phyloP scores from a whole-genome alignment of 2,888 invertebrate species.

The Drosophila paucipuncta region DNA sequence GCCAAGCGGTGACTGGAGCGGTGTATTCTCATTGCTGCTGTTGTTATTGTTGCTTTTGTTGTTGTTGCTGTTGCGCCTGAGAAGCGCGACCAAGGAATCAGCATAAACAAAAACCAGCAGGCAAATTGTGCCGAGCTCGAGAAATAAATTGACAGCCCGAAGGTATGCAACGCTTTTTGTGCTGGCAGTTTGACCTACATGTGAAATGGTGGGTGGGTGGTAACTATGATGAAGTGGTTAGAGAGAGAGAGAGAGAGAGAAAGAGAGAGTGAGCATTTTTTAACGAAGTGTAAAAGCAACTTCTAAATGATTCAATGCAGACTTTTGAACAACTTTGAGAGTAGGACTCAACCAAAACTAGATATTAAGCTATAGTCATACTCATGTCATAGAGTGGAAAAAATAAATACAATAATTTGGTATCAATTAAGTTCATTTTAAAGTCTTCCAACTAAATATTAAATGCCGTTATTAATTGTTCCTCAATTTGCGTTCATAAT shows the following conservation, averaged over 20 bases:
- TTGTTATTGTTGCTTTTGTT: conserved; percentile 25
- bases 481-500: conserved; percentile 48
- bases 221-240: not conserved
- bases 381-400: not conserved
- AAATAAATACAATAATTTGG: not conserved
- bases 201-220: conserved; percentile 28
- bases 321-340: not conserved
- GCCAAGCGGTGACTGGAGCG: conserved; percentile 40
- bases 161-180: conserved; percentile 70
- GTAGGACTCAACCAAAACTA: not conserved
- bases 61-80: conserved; percentile 29
- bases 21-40: conserved; percentile 33
- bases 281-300: conserved; percentile 35
- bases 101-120: conserved; percentile 52
- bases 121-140: conserved; percentile 63
- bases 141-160: conserved; percentile 74
- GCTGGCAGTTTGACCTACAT: conserved; percentile 68
- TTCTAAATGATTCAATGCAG: conserved; percentile 16
- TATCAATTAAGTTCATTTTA: not conserved
- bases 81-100: conserved; percentile 43
- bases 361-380: not conserved
- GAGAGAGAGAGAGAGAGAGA: not conserved
- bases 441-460: conserved; percentile 7
- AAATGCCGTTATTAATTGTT: conserved; percentile 20
- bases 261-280: not conserved